Conservation (phyloP, 1,140 invertebrate species). For the Sycophaga agraensis region DNA sequence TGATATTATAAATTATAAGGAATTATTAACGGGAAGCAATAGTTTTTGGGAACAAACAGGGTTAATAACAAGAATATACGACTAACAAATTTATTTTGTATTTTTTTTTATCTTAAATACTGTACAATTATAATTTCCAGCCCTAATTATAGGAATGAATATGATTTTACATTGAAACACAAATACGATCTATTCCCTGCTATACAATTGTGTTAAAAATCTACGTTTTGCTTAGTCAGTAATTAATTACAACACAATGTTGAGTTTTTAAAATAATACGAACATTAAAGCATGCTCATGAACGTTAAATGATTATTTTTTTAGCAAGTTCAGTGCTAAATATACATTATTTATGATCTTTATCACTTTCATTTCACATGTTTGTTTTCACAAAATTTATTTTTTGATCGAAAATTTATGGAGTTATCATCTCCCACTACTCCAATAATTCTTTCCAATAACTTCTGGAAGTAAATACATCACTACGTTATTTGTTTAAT, state of each 20-base stretch:
- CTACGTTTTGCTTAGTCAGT: slow-evolving; percentile 16
- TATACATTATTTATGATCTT: slow-evolving; percentile 14
- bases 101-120: slow-evolving; percentile 51
- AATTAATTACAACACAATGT: slow-evolving; percentile 14
- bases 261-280: slow-evolving; percentile 8
- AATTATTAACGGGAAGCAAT: background rate
- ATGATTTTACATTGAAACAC: slow-evolving; percentile 28
- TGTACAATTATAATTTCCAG: slow-evolving; percentile 49
- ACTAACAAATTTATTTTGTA: slow-evolving; percentile 51
- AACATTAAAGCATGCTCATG: slow-evolving; percentile 13
- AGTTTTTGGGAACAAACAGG: background rate
- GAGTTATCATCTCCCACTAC: slow-evolving; percentile 52
- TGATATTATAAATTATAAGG: no score
- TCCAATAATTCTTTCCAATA: slow-evolving; percentile 55
- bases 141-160: slow-evolving; percentile 44
- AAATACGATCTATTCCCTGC: slow-evolving; percentile 28
- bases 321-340: slow-evolving; percentile 3
- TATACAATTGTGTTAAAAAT: slow-evolving; percentile 31
- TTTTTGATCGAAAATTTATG: slow-evolving; percentile 12
- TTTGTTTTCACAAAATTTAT: slow-evolving; percentile 16
- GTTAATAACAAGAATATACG: slow-evolving; percentile 24
- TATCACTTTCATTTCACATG: slow-evolving; percentile 17
- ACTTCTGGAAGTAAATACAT: slow-evolving; percentile 46
- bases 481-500: slow-evolving; percentile 20
- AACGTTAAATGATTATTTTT: slow-evolving; percentile 14